Base-by-base conservation (phyloP, 2,797 vertebrate genomes). In the Spinibarbus caldwelli region DNA sequence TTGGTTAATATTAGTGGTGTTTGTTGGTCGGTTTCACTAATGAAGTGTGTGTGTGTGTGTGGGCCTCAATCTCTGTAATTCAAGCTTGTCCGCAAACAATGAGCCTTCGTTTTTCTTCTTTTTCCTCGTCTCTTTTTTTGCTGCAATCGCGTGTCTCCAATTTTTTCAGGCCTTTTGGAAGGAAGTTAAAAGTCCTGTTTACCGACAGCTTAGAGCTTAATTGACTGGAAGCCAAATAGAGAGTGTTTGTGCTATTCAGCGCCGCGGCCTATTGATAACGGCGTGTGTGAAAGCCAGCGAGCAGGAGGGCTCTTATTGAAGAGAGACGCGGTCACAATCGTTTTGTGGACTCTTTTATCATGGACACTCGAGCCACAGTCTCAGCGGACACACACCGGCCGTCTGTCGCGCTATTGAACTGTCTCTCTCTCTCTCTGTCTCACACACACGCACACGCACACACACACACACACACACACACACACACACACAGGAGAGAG, bases 181-280 rank as follows among this genome's bases (percentile, higher is more conserved):
- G 95, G 94, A 95, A 95, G 95, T 96, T 95, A 94, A 94, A 95
- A 95, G 95, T 95, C 94, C 94, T 96, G 95, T 96, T 96, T 96
- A 95, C 96, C 94, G 95, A 96, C 96, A 96, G 95, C 95, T 96
- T 95, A 96, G 95, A 95, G 95, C 95, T 95, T 95, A 95, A 96
- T 96, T 96, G 95, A 96, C 95, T 95, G 94, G 93, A 96, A 95
- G 95, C 94, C 94, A 95, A 96, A 95, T 93, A 93, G 95, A 95
- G 94, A 91, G 93, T 91, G 93, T 93, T 94, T 93, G 92, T 75
- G 72, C 92, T 90, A 93, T 95, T 94, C 95, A 94, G 93, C 89
- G 86, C 82, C 89, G 49, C 89, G 89, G 89, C 88, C 94, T 94
- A 93, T 92, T 92, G 92, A 91, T 93, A 93, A 93, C 95, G 95